Evolutionary conservation across 2,797 vertebrate species (phyloP).

Genomic region (Smutsia temminckii): DNA sequence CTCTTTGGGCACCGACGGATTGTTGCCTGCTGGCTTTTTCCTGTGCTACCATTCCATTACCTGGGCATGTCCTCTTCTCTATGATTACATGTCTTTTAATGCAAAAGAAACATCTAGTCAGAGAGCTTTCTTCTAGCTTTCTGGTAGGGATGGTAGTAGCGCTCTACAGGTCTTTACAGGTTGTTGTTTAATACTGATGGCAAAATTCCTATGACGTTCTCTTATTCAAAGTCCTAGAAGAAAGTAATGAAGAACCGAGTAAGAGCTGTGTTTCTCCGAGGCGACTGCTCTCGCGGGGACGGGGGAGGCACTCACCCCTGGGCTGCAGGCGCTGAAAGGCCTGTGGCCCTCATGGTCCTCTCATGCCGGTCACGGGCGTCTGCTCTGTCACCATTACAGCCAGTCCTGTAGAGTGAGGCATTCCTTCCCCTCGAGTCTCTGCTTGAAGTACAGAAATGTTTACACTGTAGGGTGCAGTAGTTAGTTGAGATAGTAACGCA

Average conservation of each 20-base stretch:
- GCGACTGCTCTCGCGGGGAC: background rate
- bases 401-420: background rate
- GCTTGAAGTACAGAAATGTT: background rate
- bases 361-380: background rate
- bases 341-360: background rate
- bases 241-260: background rate
- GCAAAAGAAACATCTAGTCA: background rate
- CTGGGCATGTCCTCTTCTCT: background rate
- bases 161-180: background rate
- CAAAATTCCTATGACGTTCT: background rate
- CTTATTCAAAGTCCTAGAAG: background rate
- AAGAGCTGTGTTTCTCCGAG: background rate
- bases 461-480: background rate
- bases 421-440: background rate
- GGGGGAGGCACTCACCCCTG: background rate
- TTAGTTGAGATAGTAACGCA: background rate
- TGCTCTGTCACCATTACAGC: background rate
- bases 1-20: background rate
- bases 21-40: background rate
- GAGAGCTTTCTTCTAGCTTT: slow-evolving; percentile 19
- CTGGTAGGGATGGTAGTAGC: background rate
- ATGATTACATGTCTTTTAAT: slow-evolving; percentile 12
- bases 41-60: background rate
- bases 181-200: background rate
- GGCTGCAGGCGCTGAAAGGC: background rate